Evolutionary conservation across 2,797 vertebrate genomes (phyloP), one percentile per base, ranked within the genome.

Genomic region (Enteromius paludinosus): DNA sequence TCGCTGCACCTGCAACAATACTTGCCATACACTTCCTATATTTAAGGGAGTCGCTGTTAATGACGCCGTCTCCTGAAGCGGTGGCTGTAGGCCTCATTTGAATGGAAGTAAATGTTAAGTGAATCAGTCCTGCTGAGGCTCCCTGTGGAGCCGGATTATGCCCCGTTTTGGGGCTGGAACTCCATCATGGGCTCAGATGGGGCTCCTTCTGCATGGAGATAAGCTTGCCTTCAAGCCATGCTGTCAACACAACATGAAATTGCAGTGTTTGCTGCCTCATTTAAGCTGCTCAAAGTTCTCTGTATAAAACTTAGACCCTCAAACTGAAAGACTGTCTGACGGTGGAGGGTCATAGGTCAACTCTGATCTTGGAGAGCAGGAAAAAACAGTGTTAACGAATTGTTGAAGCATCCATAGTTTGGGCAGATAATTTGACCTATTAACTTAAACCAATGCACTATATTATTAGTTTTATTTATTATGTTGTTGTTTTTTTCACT

Each of bases 91-190:
- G 75, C 54, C 77, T 86, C 84, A 80, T 86, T 86, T 84, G 82
- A 86, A 82, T 82, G 43, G 73, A 78, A 76, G 81, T 87, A 82
- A 87, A 87, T 87, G 84, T 87, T 81, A 87, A 87, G 84, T 87
- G 78, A 87, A 84, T 85, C 78, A 33, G 35, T 82, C 84, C 82
- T 35, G 74, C 84, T 84, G 86, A 62, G 82, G 43, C 73, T 52
- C 64, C 86, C 84, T 10, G 47, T 45, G 9, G 74, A 59, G 74
- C 5, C 47, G 43, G 66, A 84, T 84, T 75, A 87, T 70, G 69
- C 78, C 56, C 30, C 23, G 38, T 56, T 68, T 62, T 71, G 38
- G 68, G 33, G 62, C 56, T 73, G 47, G 70, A 78, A 70, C 59
- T 33, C 35, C 80, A 66, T 77, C 62, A 9, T 76, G 54, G 71